Evolutionary conservation across 2,797 vertebrate species (phyloP).

Genomic region (Clarias platycephalus): DNA sequence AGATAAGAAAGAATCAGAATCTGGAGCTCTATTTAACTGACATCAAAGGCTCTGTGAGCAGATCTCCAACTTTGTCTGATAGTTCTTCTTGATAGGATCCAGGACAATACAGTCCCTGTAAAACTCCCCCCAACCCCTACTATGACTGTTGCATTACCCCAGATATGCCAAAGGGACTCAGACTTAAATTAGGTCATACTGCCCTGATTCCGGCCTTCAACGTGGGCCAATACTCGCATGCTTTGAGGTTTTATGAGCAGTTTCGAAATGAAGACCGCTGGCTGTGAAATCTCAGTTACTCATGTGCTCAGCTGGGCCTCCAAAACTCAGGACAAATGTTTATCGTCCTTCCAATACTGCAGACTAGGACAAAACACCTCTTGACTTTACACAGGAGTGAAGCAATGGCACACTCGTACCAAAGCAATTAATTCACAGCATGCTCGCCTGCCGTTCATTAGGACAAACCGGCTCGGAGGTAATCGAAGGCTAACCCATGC

Average conservation of each 20-base stretch:
- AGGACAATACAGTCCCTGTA: constrained; percentile 32
- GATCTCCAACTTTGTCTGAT: constrained; percentile 30
- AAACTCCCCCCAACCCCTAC: background rate
- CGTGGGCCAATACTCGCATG: constrained; percentile 20
- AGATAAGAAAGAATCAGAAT: constrained; percentile 16
- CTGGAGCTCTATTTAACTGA: constrained; percentile 12
- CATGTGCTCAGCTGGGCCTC: constrained; percentile 39
- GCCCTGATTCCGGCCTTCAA: constrained; percentile 30
- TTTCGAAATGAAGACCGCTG: constrained; percentile 39
- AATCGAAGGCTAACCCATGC: constrained; percentile 55
- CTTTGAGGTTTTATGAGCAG: constrained; percentile 50
- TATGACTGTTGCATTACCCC: constrained; percentile 26
- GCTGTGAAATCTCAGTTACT: constrained; percentile 44
- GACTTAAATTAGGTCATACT: constrained; percentile 39
- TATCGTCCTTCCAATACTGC: constrained; percentile 45
- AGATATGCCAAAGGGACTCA: constrained; percentile 14
- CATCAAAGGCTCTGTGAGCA: constrained; percentile 26
- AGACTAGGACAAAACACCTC: constrained; percentile 47
- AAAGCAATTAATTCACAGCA: constrained; percentile 59
- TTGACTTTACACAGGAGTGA: constrained; percentile 48
- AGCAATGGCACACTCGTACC: constrained; percentile 46
- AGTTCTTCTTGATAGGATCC: constrained; percentile 32
- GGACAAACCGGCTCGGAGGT: constrained; percentile 53
- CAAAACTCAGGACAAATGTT: constrained; percentile 36
- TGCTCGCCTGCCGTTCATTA: constrained; percentile 52